Conservation (phyloP, 2,113 vertebrate genomes). For the Collichthys lucidus region DNA sequence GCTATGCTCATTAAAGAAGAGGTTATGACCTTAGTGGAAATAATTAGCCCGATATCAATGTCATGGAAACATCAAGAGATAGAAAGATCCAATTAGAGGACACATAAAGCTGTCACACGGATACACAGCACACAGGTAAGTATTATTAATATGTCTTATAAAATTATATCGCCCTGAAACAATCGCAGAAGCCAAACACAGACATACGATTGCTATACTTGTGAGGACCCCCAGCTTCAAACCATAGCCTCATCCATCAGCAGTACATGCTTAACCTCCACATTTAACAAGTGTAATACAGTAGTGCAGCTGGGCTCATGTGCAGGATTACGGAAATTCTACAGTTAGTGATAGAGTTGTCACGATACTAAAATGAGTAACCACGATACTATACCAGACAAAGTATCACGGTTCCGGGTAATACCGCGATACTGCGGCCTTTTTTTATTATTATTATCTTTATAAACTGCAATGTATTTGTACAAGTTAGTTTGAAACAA, state of each 20-base stretch:
- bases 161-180: conserved; percentile 7
- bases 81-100: conserved; percentile 31
- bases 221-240: not conserved
- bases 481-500: too few species aligned
- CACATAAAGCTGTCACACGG: conserved; percentile 1
- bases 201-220: not conserved
- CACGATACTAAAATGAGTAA: too few species aligned
- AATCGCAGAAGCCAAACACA: not conserved
- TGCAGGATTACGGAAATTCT: too few species aligned
- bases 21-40: conserved; percentile 44
- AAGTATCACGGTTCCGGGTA: too few species aligned
- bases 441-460: too few species aligned
- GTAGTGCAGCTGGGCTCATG: too few species aligned
- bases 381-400: too few species aligned
- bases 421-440: too few species aligned
- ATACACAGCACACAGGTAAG: not conserved
- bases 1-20: conserved; percentile 32
- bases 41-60: conserved; percentile 36
- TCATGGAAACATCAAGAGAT: conserved; percentile 27
- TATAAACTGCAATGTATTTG: too few species aligned
- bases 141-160: conserved; percentile 14
- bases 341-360: too few species aligned
- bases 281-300: not conserved
- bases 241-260: not conserved
- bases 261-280: not conserved